phyloP scores from a whole-genome alignment of 2,888 invertebrate genomes.

The Zhuqinia jingwanae region DNA sequence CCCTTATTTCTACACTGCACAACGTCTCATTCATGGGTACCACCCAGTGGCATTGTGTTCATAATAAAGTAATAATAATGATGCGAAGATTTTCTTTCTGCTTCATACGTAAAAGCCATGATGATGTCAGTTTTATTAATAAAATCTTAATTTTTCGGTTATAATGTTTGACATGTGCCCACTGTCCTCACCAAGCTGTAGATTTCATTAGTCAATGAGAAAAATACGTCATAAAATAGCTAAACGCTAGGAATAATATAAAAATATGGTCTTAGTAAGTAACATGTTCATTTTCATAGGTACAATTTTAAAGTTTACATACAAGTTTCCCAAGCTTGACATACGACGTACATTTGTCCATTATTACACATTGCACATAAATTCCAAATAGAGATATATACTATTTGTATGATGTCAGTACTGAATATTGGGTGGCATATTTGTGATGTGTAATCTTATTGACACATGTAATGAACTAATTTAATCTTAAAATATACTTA shows the following conservation, averaged over 20 bases:
- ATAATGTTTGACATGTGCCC: conserved; percentile 61
- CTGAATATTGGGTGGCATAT: too few species aligned
- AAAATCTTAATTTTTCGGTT: conserved; percentile 42
- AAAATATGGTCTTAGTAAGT: too few species aligned
- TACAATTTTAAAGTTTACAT: background rate
- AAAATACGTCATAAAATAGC: background rate
- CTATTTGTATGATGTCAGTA: too few species aligned
- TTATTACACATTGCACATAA: too few species aligned
- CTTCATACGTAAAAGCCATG: too few species aligned
- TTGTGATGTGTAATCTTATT: too few species aligned
- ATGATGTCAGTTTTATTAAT: conserved; percentile 56
- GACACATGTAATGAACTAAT: too few species aligned
- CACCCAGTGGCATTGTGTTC: conserved; percentile 21
- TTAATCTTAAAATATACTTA: too few species aligned
- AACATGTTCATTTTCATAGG: too few species aligned
- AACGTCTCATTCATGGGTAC: conserved; percentile 43
- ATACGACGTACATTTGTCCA: background rate
- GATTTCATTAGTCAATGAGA: conserved; percentile 12
- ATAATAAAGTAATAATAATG: conserved; percentile 27
- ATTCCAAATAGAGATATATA: too few species aligned
- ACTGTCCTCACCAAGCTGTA: conserved; percentile 52
- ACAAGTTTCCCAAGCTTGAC: background rate
- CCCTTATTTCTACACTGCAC: too few species aligned
- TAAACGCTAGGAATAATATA: too few species aligned
- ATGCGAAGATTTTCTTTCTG: conserved; percentile 23